A percentile compares a stretch with the other conserved stretches of the same genome.
These are phyloP conservation scores for Planococcus citri DNA, from an alignment of 1,140 invertebrate species.

Conservation along the genomic window DNA sequence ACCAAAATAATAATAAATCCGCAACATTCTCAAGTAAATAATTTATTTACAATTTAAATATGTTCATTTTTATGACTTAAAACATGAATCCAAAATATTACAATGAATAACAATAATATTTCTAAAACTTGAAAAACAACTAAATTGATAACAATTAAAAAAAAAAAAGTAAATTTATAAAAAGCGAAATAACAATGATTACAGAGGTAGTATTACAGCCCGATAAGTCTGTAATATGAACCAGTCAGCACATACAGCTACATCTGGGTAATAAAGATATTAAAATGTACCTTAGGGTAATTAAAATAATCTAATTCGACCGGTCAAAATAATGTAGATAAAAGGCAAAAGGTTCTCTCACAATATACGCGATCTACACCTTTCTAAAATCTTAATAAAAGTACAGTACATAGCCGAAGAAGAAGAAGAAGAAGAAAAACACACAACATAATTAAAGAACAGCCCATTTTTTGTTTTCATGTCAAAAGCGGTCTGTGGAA, in stretches of 20 bases:
- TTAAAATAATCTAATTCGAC: not conserved
- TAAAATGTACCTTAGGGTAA: not conserved
- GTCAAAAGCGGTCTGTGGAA: not conserved
- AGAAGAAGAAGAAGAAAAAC: no score
- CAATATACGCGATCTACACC: not conserved
- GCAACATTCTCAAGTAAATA: not conserved
- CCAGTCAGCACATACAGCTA: constrained; percentile 5
- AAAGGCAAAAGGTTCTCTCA: not conserved
- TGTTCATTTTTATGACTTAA: constrained; percentile 1
- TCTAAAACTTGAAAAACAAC: constrained; percentile 1
- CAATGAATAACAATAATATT: not conserved
- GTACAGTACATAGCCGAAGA: no score
- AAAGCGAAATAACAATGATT: constrained; percentile 7
- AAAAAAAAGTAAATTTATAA: not conserved
- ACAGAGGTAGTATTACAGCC: constrained; percentile 1
- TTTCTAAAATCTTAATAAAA: no score
- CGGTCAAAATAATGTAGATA: not conserved
- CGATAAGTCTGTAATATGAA: constrained; percentile 3
- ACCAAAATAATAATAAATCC: no score
- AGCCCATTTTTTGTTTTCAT: no score
- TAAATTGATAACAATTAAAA: constrained; percentile 4
- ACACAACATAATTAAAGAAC: no score
- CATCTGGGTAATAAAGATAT: not conserved
- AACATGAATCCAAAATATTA: constrained; percentile 3
- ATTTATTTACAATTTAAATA: constrained; percentile 1